Evolutionary conservation across 2,797 vertebrate genomes (phyloP).

Genomic region (Oreonectes daqikongensis): DNA sequence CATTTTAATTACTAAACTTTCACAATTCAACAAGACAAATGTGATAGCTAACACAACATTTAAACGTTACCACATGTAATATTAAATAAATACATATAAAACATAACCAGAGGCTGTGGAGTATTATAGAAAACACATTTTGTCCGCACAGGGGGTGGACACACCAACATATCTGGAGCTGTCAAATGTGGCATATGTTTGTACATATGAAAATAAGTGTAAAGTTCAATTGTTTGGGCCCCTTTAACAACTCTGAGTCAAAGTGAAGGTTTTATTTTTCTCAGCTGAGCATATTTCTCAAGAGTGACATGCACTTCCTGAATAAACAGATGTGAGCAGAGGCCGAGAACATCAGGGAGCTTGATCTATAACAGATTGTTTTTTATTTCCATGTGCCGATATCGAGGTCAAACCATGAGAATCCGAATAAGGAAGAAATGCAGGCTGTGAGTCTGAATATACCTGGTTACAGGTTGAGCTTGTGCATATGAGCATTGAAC

Average conservation of each 20-base stretch:
- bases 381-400: slow-evolving; percentile 17
- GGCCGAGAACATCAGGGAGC: neutral
- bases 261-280: neutral
- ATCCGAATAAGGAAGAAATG: neutral
- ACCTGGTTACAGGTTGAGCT: neutral
- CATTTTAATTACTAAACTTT: too few relatives aligned
- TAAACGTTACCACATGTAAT: too few relatives aligned
- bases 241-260: neutral
- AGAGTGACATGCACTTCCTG: slow-evolving; percentile 12
- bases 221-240: neutral
- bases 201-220: neutral
- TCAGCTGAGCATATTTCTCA: slow-evolving; percentile 12
- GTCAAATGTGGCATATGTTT: neutral
- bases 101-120: too few relatives aligned
- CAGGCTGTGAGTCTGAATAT: neutral
- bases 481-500: slow-evolving; percentile 55
- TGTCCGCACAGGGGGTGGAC: too few relatives aligned
- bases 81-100: too few relatives aligned
- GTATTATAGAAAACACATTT: too few relatives aligned
- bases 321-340: slow-evolving; percentile 33
- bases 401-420: slow-evolving; percentile 18
- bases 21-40: too few relatives aligned
- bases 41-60: too few relatives aligned
- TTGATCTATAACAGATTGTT: slow-evolving; percentile 35
- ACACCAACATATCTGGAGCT: too few relatives aligned